Evolutionary conservation across 2,888 invertebrate genomes (phyloP), one percentile per base, ranked within the genome.

Genomic region (Luperina testacea): DNA sequence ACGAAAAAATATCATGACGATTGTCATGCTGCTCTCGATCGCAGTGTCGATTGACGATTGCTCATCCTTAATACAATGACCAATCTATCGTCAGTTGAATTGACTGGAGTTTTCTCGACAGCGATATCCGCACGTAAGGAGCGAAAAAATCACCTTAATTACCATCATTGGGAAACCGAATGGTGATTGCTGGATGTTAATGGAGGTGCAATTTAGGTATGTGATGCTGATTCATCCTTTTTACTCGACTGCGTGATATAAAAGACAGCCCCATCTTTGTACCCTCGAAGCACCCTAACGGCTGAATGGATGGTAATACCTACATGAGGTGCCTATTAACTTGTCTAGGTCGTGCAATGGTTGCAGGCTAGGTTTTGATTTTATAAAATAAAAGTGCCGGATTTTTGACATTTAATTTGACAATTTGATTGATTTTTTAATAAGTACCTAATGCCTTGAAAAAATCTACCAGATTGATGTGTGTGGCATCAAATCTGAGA

Each of bases 1-100:
- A 71, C n/a, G 42, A 75, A 24, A 51, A 75, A 65, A 59, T 51
- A 42, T 69, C 9, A 68, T 38, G 53, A 57, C 17, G 61, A 57
- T 38, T 63, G 9, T 45, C 48, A 13, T 13, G 4, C 48, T 48
- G 45, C 45, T 45, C 3, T 13, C 45, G 13, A 45, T 45, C 45
- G 45, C 45, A n/a, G n/a, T 45, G 45, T 45, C 13, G 45, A 45
- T 45, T 45, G 13, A 13, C 13, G 45, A 24, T 42, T 65, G 42
- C 20, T 64, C n/a, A 59, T 20, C 2, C 15, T 51, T 65, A 65
- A 64, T 45, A 17, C n/a, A n/a, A 27, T 27, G 38, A 63, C 4
- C 32, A 61, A 70, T 42, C 20, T 20, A 15, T n/a, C 32, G n/a
- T 42, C 38, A 9, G n/a, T 27, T 17, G 24, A 63, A 38, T 17